phyloP scores from a whole-genome alignment of 2,888 invertebrate species.

The Microchrysa polita region DNA sequence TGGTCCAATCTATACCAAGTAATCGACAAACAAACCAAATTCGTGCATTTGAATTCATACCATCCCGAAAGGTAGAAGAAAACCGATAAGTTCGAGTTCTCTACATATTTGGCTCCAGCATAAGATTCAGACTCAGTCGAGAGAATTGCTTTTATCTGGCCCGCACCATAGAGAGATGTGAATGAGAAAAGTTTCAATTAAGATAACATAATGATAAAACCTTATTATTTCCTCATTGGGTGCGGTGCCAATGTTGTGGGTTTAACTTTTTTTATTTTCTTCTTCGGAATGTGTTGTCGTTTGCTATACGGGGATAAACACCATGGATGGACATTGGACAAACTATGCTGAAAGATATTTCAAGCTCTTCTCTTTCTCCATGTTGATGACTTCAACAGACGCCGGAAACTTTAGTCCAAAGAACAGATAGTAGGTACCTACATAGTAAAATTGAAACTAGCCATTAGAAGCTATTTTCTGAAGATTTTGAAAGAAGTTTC shows the following conservation, averaged over 20 bases:
- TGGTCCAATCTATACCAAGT: no score
- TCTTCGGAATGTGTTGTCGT: neutral
- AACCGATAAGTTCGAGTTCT: no score
- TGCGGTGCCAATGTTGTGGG: neutral
- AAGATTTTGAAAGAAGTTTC: neutral
- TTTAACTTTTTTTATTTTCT: neutral
- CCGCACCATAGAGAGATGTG: neutral
- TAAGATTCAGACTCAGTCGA: no score
- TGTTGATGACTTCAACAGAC: neutral
- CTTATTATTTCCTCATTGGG: slow-evolving; percentile 21
- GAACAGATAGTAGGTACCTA: no score
- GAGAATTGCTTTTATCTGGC: neutral
- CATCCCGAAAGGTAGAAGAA: no score
- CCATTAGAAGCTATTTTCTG: neutral
- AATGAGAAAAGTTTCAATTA: slow-evolving; percentile 34
- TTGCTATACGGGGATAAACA: neutral
- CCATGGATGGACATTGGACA: no score
- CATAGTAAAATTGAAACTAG: neutral
- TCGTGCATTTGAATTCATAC: no score
- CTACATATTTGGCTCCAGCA: no score
- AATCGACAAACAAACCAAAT: no score
- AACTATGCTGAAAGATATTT: neutral
- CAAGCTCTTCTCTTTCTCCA: no score
- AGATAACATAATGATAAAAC: slow-evolving; percentile 32
- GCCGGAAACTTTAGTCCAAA: neutral